A percentile compares a stretch with the other conserved stretches of the same genome.
phyloP scores from a whole-genome alignment of 2,888 invertebrate genomes.

The Griposia aprilina region DNA sequence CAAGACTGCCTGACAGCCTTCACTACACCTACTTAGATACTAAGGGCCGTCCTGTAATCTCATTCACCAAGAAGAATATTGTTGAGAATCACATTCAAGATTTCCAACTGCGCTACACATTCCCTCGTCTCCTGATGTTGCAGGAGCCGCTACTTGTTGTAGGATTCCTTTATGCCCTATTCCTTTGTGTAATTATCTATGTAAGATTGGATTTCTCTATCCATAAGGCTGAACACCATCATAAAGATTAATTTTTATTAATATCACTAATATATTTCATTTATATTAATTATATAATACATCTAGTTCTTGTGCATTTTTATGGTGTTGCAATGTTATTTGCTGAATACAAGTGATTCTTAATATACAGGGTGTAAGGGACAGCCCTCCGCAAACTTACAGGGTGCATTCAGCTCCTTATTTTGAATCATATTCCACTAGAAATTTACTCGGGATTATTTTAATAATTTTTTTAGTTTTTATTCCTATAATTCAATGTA shows the following conservation, averaged over 20 bases:
- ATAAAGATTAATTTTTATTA: slow-evolving; percentile 86
- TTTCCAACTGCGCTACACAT: slow-evolving; percentile 97
- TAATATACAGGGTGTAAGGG: no score
- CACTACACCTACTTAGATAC: slow-evolving; percentile 99
- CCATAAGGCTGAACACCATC: slow-evolving; percentile 92
- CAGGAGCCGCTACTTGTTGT: slow-evolving; percentile 98
- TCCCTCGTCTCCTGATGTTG: slow-evolving; percentile 95
- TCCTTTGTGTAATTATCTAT: slow-evolving; percentile 97
- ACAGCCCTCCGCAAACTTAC: no score
- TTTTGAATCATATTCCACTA: no score
- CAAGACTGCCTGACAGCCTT: slow-evolving; percentile 93
- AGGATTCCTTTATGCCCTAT: slow-evolving; percentile 96
- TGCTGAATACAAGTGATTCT: slow-evolving; percentile 77
- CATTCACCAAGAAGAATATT: slow-evolving; percentile 95
- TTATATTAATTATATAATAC: slow-evolving; percentile 69
- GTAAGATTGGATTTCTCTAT: slow-evolving; percentile 99
- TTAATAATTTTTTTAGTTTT: no score
- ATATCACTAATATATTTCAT: slow-evolving; percentile 67
- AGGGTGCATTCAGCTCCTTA: no score
- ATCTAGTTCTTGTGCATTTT: slow-evolving; percentile 78
- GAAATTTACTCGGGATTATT: no score
- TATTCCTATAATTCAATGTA: no score
- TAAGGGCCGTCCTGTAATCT: slow-evolving; percentile 97
- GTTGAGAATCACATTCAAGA: slow-evolving; percentile 99
- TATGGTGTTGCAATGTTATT: slow-evolving; percentile 72